Evolutionary conservation across 1,140 invertebrate genomes (phyloP).

Genomic region (Lerema accius): DNA sequence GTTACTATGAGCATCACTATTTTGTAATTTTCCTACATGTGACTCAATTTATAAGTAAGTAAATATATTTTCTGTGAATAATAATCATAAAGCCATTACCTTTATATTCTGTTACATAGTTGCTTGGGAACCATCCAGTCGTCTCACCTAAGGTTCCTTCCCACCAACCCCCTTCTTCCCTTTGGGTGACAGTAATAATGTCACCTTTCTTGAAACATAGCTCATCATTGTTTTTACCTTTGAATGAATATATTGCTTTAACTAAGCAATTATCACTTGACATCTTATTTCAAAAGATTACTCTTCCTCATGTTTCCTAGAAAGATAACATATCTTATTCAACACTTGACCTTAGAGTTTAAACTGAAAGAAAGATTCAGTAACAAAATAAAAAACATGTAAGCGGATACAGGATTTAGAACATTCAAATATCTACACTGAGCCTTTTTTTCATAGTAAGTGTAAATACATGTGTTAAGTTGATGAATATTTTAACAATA

Average conservation of each 20-base stretch:
- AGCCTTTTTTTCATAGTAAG: too few species aligned
- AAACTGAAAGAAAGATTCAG: background rate
- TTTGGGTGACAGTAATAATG: conserved; percentile 96
- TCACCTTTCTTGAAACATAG: conserved; percentile 98
- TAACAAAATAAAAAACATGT: conserved; percentile 18
- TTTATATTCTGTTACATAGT: conserved; percentile 97
- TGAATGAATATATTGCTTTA: conserved; percentile 95
- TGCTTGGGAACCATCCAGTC: conserved; percentile 99
- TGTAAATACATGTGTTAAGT: too few species aligned
- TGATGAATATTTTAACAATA: background rate
- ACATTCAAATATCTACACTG: too few species aligned
- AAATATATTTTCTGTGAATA: too few species aligned
- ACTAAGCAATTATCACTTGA: conserved; percentile 88
- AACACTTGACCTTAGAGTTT: background rate
- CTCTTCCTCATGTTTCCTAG: conserved; percentile 54
- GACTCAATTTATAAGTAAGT: too few species aligned
- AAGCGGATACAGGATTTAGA: background rate
- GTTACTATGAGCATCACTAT: too few species aligned
- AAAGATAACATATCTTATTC: conserved; percentile 33
- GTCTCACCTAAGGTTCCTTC: conserved; percentile 97
- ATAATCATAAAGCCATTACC: too few species aligned
- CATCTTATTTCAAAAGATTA: conserved; percentile 74
- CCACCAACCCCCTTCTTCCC: conserved; percentile 98
- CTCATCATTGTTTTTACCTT: conserved; percentile 98
- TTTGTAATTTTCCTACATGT: too few species aligned